phyloP scores from a whole-genome alignment of 2,797 vertebrate genomes.

The Euthynnus affinis region DNA sequence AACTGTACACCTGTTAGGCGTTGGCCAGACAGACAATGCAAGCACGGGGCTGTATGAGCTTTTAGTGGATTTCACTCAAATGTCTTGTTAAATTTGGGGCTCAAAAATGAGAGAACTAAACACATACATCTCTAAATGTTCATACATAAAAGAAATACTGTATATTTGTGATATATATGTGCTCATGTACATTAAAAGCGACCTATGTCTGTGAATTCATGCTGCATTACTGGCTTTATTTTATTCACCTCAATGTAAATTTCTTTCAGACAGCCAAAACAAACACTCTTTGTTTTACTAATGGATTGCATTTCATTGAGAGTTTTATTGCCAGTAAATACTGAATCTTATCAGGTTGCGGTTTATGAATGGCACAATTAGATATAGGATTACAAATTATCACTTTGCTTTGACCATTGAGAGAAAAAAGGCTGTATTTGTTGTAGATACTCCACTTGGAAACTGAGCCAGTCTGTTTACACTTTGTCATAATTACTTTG shows the following conservation, averaged over 20 bases:
- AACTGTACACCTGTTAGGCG: slow-evolving; percentile 88
- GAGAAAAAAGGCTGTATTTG: slow-evolving; percentile 65
- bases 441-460: slow-evolving; percentile 79
- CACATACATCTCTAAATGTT: not conserved
- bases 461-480: slow-evolving; percentile 63
- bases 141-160: not conserved
- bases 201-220: not conserved
- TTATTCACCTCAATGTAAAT: not conserved
- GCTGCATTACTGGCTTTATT: slow-evolving; percentile 1
- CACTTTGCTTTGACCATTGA: slow-evolving; percentile 74
- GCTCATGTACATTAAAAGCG: not conserved
- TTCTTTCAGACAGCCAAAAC: slow-evolving; percentile 1
- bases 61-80: slow-evolving; percentile 49
- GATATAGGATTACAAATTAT: slow-evolving; percentile 87
- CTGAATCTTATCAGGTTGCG: slow-evolving; percentile 85
- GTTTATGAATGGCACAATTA: slow-evolving; percentile 82
- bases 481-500: slow-evolving; percentile 51
- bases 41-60: slow-evolving; percentile 60
- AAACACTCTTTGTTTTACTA: slow-evolving; percentile 24
- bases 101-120: not conserved
- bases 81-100: not conserved
- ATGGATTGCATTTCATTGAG: slow-evolving; percentile 61
- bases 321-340: slow-evolving; percentile 74
- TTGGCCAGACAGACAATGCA: slow-evolving; percentile 84
- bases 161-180: not conserved